A percentile compares a stretch with the other conserved stretches of the same genome.
Evolutionary conservation across 2,113 vertebrate species (phyloP).

Genomic region (Sterna hirundo): DNA sequence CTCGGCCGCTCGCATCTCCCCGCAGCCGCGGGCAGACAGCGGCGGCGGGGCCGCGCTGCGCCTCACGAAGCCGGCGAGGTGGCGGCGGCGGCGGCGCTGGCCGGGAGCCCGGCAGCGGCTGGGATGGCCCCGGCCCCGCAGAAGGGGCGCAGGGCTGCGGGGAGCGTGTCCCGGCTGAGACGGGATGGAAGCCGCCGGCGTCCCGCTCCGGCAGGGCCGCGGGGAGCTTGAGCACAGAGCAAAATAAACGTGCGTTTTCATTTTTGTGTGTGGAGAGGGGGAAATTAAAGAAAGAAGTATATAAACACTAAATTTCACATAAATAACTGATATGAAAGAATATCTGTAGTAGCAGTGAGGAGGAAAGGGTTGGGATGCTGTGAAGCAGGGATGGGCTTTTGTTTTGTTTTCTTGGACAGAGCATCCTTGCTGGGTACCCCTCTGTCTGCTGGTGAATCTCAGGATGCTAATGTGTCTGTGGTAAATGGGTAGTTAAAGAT

Average conservation of each 20-base stretch:
- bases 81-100: background rate
- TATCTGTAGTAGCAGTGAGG: background rate
- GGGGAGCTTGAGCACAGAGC: background rate
- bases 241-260: fast-evolving
- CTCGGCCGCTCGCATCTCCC: background rate
- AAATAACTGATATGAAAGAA: background rate
- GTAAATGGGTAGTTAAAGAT: background rate
- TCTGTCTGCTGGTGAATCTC: background rate
- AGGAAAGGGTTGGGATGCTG: background rate
- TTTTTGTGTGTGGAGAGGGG: no score
- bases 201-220: background rate
- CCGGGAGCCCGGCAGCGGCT: background rate
- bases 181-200: background rate
- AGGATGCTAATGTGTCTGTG: fast-evolving
- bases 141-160: no score
- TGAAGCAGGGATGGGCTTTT: background rate
- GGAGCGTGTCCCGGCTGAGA: background rate
- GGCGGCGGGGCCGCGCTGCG: background rate
- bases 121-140: background rate
- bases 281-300: no score
- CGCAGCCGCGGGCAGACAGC: background rate
- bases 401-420: background rate
- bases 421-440: background rate
- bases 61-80: no score
- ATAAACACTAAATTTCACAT: background rate